phyloP scores from a whole-genome alignment of 92 coral and sea anemone species.

The Anthopleura xanthogrammica region DNA sequence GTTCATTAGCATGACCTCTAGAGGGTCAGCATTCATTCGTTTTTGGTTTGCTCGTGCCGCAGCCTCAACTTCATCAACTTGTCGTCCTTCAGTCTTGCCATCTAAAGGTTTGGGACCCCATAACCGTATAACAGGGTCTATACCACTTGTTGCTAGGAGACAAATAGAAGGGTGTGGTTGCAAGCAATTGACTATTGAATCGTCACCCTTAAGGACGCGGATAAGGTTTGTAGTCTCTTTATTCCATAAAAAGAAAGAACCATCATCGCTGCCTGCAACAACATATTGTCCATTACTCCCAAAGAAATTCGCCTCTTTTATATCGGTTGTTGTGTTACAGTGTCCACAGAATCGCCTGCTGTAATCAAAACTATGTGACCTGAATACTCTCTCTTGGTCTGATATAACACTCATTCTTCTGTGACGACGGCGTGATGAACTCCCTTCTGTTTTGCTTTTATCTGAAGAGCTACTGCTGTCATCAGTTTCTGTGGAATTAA shows the following conservation, averaged over 20 bases:
- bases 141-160: conserved; percentile 97
- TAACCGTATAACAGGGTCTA: conserved; percentile 92
- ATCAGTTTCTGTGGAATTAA: conserved; percentile 32
- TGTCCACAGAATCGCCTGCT: conserved; percentile 91
- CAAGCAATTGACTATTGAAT: conserved; percentile 95
- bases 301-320: conserved; percentile 96
- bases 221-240: conserved; percentile 85
- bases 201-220: conserved; percentile 93
- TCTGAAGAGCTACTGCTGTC: conserved; percentile 29
- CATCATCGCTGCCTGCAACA: conserved; percentile 99
- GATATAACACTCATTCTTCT: conserved; percentile 72
- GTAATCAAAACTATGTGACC: conserved; percentile 77
- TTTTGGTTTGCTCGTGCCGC: conserved; percentile 94
- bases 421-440: conserved; percentile 53
- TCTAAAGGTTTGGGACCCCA: conserved; percentile 91
- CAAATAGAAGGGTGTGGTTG: conserved; percentile 96
- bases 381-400: conserved; percentile 74
- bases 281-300: conserved; percentile 93
- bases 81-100: conserved; percentile 53
- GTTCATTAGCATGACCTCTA: conserved; percentile 96
- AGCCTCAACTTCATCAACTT: conserved; percentile 87
- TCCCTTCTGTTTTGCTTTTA: conserved; percentile 34
- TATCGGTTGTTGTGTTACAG: conserved; percentile 97
- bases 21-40: conserved; percentile 99
- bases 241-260: conserved; percentile 94